Percentiles rank a stretch among this genome's conserved stretches.
phyloP scores from a whole-genome alignment of 2,113 vertebrate genomes.

The Fregetta grallaria region DNA sequence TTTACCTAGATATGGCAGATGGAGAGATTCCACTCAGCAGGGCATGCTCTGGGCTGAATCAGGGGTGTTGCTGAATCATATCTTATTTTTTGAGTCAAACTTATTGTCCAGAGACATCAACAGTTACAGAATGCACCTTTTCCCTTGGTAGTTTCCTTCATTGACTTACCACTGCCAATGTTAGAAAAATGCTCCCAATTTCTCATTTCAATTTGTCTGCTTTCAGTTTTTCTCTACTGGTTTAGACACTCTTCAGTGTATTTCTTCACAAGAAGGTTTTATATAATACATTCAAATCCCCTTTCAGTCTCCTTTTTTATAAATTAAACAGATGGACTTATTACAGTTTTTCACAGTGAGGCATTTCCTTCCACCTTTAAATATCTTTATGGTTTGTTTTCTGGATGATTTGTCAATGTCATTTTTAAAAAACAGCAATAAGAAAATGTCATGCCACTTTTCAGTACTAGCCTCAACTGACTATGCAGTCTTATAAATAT shows the following conservation, averaged over 20 bases:
- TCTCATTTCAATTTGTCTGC: neutral
- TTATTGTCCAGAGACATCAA: neutral
- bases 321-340: neutral
- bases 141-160: neutral
- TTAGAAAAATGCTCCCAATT: neutral
- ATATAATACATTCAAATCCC: neutral
- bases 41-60: neutral
- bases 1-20: neutral
- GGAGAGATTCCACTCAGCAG: neutral
- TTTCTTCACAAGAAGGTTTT: neutral
- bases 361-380: neutral
- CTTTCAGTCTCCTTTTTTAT: neutral
- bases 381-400: neutral
- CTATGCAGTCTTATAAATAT: neutral
- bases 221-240: neutral
- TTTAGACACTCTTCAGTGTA: neutral
- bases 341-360: neutral
- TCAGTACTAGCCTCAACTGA: neutral
- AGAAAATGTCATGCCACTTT: neutral
- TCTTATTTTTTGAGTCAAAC: neutral
- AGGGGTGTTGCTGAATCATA: neutral
- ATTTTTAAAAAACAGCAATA: neutral
- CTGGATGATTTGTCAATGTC: neutral
- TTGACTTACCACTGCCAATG: neutral
- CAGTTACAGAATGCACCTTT: neutral